These are phyloP conservation scores for Pissodes strobi DNA, from an alignment of 1,140 invertebrate genomes.

Conservation along the genomic window DNA sequence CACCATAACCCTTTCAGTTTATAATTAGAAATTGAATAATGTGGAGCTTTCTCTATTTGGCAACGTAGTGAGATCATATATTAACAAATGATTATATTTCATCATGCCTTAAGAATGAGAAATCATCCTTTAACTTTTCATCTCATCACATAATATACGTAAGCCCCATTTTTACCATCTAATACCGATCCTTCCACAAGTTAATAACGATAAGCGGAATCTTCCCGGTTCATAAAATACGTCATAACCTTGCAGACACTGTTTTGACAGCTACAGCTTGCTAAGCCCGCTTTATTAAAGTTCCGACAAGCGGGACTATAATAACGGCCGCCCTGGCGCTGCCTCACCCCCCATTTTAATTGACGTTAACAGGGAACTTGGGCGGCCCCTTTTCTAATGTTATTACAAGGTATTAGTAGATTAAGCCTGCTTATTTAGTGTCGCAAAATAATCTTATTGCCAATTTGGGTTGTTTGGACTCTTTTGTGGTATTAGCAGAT, in stretches of 20 bases:
- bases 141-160: too few species aligned
- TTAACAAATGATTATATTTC: too few species aligned
- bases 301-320: constrained; percentile 13
- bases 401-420: constrained; percentile 45
- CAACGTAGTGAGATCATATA: too few species aligned
- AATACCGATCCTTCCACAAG: too few species aligned
- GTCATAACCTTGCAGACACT: constrained; percentile 20
- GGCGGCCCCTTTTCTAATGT: constrained; percentile 36
- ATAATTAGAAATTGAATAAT: too few species aligned
- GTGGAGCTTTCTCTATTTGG: too few species aligned
- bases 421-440: constrained; percentile 46
- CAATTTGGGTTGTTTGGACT: constrained; percentile 42
- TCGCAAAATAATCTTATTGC: constrained; percentile 44
- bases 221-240: constrained; percentile 14
- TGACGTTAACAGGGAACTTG: constrained; percentile 27
- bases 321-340: constrained; percentile 10
- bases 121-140: too few species aligned
- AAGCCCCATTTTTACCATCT: too few species aligned
- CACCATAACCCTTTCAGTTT: too few species aligned
- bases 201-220: constrained; percentile 14
- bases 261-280: constrained; percentile 24
- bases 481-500: constrained; percentile 17
- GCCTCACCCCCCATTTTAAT: constrained; percentile 23
- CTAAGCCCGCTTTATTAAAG: constrained; percentile 24
- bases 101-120: too few species aligned